Evolutionary conservation across 2,113 vertebrate genomes (phyloP), one percentile per base, ranked within the genome.

Genomic region (Seriola dumerili): DNA sequence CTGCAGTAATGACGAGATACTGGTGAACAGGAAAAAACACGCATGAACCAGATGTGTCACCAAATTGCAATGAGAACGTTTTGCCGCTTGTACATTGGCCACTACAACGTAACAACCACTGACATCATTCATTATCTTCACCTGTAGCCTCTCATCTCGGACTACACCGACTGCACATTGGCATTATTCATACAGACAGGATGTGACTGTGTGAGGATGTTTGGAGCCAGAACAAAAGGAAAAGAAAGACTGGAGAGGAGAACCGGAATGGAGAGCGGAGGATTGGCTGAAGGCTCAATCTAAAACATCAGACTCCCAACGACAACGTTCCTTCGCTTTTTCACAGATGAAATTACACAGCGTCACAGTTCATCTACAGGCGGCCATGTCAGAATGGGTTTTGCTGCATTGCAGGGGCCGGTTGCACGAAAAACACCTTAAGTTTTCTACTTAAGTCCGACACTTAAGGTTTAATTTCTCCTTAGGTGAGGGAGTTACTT

Each of bases 251-350:
- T 19, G 5, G 17, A 17, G 46, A 16, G 46, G 32, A 64, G n/a
- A 76, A 71, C 17, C 25, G 32, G 62, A 34, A 36, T 21, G 38
- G 16, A 52, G 25, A 17, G 34, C 32, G 59, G 54, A 57, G 38
- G 25, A 48, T 38, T 64, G 67, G 52, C 50, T 70, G 14, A 62
- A 66, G 66, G 59, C 34, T 69, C 48, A 9, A 55, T 74, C 46
- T 84, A 34, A 59, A 81, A 85, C 42, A 57, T 74, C 75, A 73
- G 62, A 76, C 36, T 70, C 67, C 5, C 52, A 62, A 76, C 44
- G 23, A 44, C 16, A 65, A 32, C 8, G n/a, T 68, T 55, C 5
- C 13, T 25, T 0, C 0, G 2, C n/a, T 1, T 62, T 72, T 52
- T 38, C 54, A 13, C 42, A 23, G 8, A 10, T 59, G 46, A 68